Base-by-base conservation (phyloP, 2,113 vertebrate species). In the Cheilinus undulatus region DNA sequence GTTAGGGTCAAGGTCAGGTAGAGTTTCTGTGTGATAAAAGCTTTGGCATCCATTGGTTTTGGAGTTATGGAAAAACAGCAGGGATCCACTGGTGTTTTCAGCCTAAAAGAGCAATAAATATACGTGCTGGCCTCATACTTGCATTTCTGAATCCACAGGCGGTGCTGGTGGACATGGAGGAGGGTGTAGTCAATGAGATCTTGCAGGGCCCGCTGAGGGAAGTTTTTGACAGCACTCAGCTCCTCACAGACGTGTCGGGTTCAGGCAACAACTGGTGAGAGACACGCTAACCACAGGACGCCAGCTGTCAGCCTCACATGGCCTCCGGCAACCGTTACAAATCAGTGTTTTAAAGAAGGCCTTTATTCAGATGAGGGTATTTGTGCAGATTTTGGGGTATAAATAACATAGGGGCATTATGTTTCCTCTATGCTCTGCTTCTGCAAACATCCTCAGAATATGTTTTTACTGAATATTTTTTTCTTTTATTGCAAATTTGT, bases 221-320 rank as follows among this genome's bases (percentile, higher is more conserved):
- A 23, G 91, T 99, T 48, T 99, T 99, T 85, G 97, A 99, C 89
- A 95, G 91, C 88, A 94, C 94, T 53, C 97, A 99, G 91, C 94
- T 99, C 72, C 96, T 99, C 90, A 98, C 96, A 45, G 97, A 97
- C 84, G 96, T 97, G 86, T 99, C 97, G 45, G 98, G 98, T 60
- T 99, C 98, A 20, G 98, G 98, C 66, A 99, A 99, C 93, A 99
- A 99, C 91, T 99, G 98, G 98, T 99, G 78, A 96, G 95, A 86
- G 50, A 57, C 77, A 15, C 7, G 43, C 56, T 15, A 42, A 12
- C 61, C 28, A 32, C 8, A 9, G 71, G 42, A 68, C 3, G 14
- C 43, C n/a, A 5, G 7, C 42, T 45, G 38, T 15, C 17, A 0
- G 7, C 38, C 19, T 54, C 54, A 64, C 6, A 3, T 38, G 46